Evolutionary conservation across 2,888 invertebrate species (phyloP), one percentile per base, ranked within the genome.

Genomic region (Pseudococcus viburni): DNA sequence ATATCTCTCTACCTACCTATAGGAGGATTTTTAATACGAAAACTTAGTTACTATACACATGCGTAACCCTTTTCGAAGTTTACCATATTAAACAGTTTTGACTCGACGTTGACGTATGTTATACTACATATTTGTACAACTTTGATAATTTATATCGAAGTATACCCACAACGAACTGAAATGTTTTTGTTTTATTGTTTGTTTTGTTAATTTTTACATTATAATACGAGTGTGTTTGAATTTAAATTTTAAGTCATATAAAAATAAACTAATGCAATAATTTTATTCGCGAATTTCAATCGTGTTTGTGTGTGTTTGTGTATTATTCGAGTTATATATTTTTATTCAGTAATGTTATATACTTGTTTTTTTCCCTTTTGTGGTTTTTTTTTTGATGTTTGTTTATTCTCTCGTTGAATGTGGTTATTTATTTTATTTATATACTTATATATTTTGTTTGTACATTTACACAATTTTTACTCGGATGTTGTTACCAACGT

Each of bases 401-500:
- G 51, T 85, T 55, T 85, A 33, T 33, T 55, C 26, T 85, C 48
- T 85, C 33, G 77, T 77, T 77, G 17, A 39, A 55, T 85, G 51
- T 51, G 51, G 51, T 85, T 51, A 51, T 51, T 85, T 4, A 51
- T 85, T 85, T 84, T 51, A 51, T 51, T 51, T 51, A 51, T 17
- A 48, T 84, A 84, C 84, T 22, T 68, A n/a, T 42, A 68, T 86
- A 33, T 33, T 33, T 33, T 33, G 26, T 33, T 59, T 86, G 46
- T 39, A 55, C 42, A 59, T 86, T 86, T 86, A 39, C 85, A 86
- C 68, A 42, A 59, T 86, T 86, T 86, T 86, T 86, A 86, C 77
- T 86, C 22, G 42, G 39, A 55, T 86, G 85, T 86, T 86, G 85
- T 86, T 86, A 86, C 85, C 85, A 33, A 39, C 85, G 85, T 64